phyloP scores from a whole-genome alignment of 1,140 invertebrate genomes.

The Phymorhynchus buccinoides region DNA sequence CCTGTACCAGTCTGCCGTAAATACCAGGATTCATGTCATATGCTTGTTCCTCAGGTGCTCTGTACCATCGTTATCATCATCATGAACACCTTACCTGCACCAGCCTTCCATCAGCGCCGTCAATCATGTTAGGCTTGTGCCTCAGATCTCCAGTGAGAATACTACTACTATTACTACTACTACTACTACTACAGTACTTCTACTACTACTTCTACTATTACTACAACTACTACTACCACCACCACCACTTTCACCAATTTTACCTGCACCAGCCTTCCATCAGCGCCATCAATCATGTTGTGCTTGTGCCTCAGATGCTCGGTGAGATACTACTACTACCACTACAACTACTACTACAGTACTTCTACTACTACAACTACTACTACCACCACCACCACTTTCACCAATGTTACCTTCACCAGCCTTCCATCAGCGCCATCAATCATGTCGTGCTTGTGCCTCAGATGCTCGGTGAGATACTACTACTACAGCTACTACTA shows the following conservation, averaged over 20 bases:
- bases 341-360: too few relatives aligned
- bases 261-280: not conserved
- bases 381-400: not conserved
- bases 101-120: not conserved
- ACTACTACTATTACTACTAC: too few relatives aligned
- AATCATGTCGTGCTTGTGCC: not conserved
- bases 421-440: not conserved
- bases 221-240: not conserved
- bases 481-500: too few relatives aligned
- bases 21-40: too few relatives aligned
- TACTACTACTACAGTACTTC: too few relatives aligned
- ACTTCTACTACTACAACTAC: too few relatives aligned
- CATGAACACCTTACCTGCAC: too few relatives aligned
- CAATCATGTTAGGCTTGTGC: not conserved
- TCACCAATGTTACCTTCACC: not conserved
- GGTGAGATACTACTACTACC: conserved; percentile 14
- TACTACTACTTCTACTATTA: not conserved
- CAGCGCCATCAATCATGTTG: not conserved
- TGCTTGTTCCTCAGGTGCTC: too few relatives aligned
- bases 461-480: conserved; percentile 19
- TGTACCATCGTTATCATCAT: too few relatives aligned
- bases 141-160: conserved; percentile 11
- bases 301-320: conserved; percentile 6
- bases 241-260: not conserved
- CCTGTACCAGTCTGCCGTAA: too few relatives aligned